These are phyloP conservation scores for Acleris emargana DNA, from an alignment of 2,888 invertebrate species.

Conservation along the genomic window DNA sequence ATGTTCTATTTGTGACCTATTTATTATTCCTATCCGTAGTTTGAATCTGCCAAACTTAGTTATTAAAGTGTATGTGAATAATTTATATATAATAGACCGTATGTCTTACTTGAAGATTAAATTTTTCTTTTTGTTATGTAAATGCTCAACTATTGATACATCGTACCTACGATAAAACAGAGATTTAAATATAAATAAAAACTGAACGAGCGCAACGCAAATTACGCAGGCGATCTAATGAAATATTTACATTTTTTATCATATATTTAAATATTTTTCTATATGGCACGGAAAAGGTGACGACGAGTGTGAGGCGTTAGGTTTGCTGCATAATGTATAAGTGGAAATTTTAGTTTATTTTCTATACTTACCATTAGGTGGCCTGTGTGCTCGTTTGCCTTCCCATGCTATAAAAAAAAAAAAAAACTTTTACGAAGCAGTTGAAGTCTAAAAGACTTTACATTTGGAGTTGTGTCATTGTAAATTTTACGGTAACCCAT, in stretches of 20 bases:
- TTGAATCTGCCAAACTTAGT: too few relatives aligned
- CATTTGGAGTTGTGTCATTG: too few relatives aligned
- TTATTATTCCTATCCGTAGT: too few relatives aligned
- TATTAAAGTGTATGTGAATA: too few relatives aligned
- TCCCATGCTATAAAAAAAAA: too few relatives aligned
- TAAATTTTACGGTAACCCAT: too few relatives aligned
- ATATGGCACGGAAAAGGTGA: constrained; percentile 23
- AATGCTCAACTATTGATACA: constrained; percentile 1
- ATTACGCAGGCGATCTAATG: constrained; percentile 28
- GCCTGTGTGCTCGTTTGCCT: too few relatives aligned
- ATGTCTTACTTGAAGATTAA: neutral
- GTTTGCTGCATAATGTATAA: constrained; percentile 2
- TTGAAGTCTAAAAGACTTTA: too few relatives aligned
- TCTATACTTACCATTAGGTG: too few relatives aligned
- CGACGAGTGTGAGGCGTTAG: neutral
- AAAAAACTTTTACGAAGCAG: neutral
- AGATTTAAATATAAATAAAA: constrained; percentile 10
- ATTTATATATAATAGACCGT: too few relatives aligned
- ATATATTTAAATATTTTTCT: constrained; percentile 47
- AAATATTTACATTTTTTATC: constrained; percentile 43
- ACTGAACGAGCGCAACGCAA: constrained; percentile 21
- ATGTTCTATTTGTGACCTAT: too few relatives aligned
- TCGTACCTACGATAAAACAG: neutral
- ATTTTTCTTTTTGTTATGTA: constrained; percentile 3
- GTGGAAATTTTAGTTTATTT: neutral